Evolutionary conservation across 2,888 invertebrate species (phyloP).

Genomic region (Orchesellides sinensis): DNA sequence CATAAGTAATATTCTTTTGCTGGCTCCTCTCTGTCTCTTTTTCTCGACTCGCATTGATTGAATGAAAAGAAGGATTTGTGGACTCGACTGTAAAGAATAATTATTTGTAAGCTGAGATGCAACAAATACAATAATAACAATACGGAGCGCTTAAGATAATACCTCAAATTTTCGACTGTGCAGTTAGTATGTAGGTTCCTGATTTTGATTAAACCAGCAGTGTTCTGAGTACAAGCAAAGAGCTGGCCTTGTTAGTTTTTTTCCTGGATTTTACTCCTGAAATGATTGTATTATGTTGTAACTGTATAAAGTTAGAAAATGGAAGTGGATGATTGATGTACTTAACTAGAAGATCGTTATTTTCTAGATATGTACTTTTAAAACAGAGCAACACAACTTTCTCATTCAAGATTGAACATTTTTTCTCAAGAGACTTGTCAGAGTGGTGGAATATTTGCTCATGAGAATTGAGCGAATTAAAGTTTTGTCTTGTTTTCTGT

Average conservation of each 20-base stretch:
- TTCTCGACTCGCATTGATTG: constrained; percentile 52
- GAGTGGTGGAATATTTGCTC: constrained; percentile 38
- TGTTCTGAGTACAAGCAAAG: constrained; percentile 10
- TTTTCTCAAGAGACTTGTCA: constrained; percentile 48
- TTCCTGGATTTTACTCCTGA: background rate
- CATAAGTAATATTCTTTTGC: background rate
- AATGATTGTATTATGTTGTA: too few species aligned
- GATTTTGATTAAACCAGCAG: constrained; percentile 57
- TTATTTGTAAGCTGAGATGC: constrained; percentile 64
- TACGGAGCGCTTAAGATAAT: constrained; percentile 30
- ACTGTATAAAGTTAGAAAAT: constrained; percentile 28
- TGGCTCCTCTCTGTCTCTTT: constrained; percentile 33
- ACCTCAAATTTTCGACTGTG: constrained; percentile 9
- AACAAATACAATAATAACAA: constrained; percentile 50
- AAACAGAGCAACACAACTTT: too few species aligned
- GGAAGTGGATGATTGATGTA: constrained; percentile 41
- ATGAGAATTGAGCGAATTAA: constrained; percentile 50
- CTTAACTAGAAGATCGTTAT: too few species aligned
- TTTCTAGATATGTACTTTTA: background rate
- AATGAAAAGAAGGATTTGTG: constrained; percentile 66
- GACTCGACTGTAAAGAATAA: constrained; percentile 67
- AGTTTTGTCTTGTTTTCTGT: constrained; percentile 46
- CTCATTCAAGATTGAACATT: constrained; percentile 33
- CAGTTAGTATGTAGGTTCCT: constrained; percentile 13
- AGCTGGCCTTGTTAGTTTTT: constrained; percentile 9